Base-by-base conservation (phyloP, 2,888 invertebrate species). In the Drosophila lacicola region DNA sequence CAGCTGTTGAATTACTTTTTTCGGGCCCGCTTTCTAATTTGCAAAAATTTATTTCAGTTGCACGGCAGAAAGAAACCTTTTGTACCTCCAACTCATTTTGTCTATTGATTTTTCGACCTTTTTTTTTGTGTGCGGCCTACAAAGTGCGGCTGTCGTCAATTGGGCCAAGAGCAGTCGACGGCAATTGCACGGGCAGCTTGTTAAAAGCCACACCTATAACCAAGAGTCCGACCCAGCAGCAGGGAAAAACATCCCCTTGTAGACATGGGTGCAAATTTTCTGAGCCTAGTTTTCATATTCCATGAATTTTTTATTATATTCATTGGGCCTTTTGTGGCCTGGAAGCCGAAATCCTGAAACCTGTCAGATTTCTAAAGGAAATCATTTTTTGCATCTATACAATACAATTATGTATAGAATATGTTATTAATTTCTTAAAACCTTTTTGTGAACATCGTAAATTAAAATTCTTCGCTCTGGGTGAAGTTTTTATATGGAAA, bases 1-100 rank as follows among this genome's bases (percentile, higher is more conserved):
- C 80, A 82, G 85, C 50, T 54, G 50, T 50, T 63, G 67, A 80
- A 82, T 82, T 86, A 86, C 70, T 68, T 62, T 68, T 62, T 75
- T 62, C 53, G 47, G 72, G 62, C 62, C 68, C 73, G 64, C 82
- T 77, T 83, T 89, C 85, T 87, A 87, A 89, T 82, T 89, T 84
- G 74, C 89, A 87, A 89, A 89, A 89, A 81, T 80, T 62, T 67
- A 71, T 75, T 70, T 66, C 63, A 70, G 54, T 41, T 13, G 17
- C 13, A 17, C 4, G 19, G 8, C 10, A 8, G 10, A 46, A 54
- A 41, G 80, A 70, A 58, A 54, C 69, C 64, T 72, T 85, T 88
- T 70, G 60, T 34, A 6, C 69, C 70, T 68, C 66, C 70, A 68
- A 65, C 68, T 63, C 29, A 36, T 57, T 60, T 50, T 4, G 17